Conservation (phyloP, 2,113 vertebrate species). For the Microtus ochrogaster region DNA sequence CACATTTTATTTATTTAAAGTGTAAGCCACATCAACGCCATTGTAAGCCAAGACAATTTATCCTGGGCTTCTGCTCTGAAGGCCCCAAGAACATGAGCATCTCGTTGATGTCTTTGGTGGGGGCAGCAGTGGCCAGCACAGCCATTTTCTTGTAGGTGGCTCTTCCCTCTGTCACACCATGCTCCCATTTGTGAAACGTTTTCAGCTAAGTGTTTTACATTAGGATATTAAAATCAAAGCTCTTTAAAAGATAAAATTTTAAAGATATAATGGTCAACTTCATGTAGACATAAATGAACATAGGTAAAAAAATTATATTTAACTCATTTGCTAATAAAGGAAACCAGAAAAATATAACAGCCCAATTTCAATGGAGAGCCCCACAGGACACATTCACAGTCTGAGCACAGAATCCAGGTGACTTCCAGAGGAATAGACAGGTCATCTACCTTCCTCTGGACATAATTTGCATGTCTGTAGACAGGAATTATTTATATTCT, state of each 20-base stretch:
- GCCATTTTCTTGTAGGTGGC: neutral
- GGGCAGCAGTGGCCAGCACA: neutral
- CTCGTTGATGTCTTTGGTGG: too few species aligned
- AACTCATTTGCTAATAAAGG: neutral
- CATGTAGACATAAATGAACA: neutral
- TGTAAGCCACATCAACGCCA: neutral
- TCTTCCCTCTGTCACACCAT: rapidly evolving
- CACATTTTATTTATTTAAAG: conserved; percentile 38
- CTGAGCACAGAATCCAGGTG: neutral
- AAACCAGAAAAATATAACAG: neutral
- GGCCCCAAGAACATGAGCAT: neutral
- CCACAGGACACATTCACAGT: rapidly evolving
- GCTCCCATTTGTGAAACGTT: neutral
- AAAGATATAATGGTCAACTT: neutral
- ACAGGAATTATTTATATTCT: neutral
- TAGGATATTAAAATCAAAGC: conserved; percentile 40
- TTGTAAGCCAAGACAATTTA: conserved; percentile 10
- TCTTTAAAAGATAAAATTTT: conserved; percentile 35
- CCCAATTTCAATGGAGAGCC: neutral
- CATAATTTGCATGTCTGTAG: neutral
- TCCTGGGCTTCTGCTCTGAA: neutral
- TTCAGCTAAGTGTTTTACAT: neutral
- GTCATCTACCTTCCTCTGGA: rapidly evolving
- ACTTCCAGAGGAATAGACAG: rapidly evolving
- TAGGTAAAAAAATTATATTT: neutral